phyloP scores from a whole-genome alignment of 2,888 invertebrate genomes.

The Leistus spinibarbis region DNA sequence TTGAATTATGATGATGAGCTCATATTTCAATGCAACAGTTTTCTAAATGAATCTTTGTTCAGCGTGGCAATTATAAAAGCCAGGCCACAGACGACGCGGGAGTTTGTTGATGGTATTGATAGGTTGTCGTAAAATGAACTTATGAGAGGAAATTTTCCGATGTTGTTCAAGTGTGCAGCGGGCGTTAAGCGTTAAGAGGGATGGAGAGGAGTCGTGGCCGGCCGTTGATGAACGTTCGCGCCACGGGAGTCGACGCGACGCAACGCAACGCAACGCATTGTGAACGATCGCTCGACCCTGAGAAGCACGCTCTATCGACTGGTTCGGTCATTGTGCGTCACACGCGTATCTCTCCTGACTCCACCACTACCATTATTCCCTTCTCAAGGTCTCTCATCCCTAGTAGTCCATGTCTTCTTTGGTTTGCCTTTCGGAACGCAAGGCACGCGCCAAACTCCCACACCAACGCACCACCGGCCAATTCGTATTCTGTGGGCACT shows the following conservation, averaged over 20 bases:
- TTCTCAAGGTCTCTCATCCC: neutral
- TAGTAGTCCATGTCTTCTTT: neutral
- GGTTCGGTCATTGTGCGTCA: slow-evolving; percentile 23
- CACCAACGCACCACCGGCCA: slow-evolving; percentile 15
- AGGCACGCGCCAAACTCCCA: slow-evolving; percentile 23
- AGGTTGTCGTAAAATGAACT: neutral
- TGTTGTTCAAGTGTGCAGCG: neutral
- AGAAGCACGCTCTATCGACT: neutral
- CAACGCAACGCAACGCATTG: neutral
- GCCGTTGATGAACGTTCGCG: neutral
- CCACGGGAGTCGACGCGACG: neutral
- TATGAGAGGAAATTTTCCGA: neutral
- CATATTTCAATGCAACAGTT: neutral
- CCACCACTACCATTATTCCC: neutral
- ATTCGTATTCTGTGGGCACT: slow-evolving; percentile 38
- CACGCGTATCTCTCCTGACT: neutral
- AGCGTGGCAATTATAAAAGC: neutral
- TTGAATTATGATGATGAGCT: neutral
- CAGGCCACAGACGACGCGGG: neutral
- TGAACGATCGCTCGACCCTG: neutral
- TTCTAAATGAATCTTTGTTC: neutral
- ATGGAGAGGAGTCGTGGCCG: neutral
- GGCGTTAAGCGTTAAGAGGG: neutral
- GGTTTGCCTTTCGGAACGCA: slow-evolving; percentile 6
- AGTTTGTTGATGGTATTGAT: neutral